Base-by-base conservation (phyloP, 2,797 vertebrate species). In the Lophius americanus region DNA sequence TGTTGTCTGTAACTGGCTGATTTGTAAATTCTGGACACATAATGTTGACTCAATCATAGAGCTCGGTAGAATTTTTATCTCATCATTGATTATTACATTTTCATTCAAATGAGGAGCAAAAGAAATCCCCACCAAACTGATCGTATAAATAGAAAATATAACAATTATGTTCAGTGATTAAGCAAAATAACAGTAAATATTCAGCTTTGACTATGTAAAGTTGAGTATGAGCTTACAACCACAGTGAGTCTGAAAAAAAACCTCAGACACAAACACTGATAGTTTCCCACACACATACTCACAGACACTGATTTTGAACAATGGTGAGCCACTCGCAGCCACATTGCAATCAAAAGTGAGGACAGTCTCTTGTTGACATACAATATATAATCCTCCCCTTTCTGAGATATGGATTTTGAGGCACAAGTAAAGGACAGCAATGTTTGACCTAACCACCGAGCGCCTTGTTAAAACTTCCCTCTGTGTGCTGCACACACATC, bases 341-440 rank as follows among this genome's bases (percentile, higher is more conserved):
- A 14, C 59, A 51, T 38, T 9, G 44, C 64, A 64, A 23, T 23
- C 70, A 81, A 85, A 83, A 78, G 52, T 74, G 36, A 85, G 37
- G 49, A 79, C 72, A 58, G 78, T 83, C 66, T 79, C 60, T 71
- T 81, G 85, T 85, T 85, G 84, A 91, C 79, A 85, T 81, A 75
- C 81, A 86, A 88, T 81, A 88, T 84, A 76, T 88, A 86, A 88
- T 91, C 82, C 80, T 76, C 78, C 62, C 47, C 69, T 76, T 86
- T 89, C 78, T 33, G 8, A 65, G 42, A 74, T 87, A 89, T 88
- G 83, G 85, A 90, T 86, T 90, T 89, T 85, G 76, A 79, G 70
- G 74, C 71, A 78, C 70, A 85, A 81, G 78, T 86, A 81, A 90
- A 88, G 75, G 85, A 91, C 80, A 73, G 75, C 66, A 77, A 84